These are phyloP conservation scores for Myanophis thanlyinensis DNA, from an alignment of 2,113 vertebrate genomes.

Conservation along the genomic window DNA sequence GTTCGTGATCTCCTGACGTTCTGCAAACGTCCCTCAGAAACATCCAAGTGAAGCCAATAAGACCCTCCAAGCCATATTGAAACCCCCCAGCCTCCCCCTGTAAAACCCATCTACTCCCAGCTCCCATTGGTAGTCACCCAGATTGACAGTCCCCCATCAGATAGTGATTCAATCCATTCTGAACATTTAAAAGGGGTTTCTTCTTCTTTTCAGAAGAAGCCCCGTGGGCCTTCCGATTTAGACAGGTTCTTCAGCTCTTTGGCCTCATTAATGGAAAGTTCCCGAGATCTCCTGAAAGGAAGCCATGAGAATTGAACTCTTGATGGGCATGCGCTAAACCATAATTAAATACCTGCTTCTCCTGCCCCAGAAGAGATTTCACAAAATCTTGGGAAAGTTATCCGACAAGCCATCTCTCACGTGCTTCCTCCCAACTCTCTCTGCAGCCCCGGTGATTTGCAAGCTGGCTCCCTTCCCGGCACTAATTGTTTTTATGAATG, in stretches of 20 bases:
- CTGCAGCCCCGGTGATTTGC: accelerated
- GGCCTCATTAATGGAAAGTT: neutral
- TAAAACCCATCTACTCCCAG: neutral
- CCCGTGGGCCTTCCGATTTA: neutral
- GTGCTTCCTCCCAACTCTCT: neutral
- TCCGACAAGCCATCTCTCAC: neutral
- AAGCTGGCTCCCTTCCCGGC: neutral
- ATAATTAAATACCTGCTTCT: neutral
- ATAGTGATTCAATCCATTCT: neutral
- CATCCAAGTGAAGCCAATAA: neutral
- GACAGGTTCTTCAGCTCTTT: neutral
- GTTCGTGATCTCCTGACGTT: neutral
- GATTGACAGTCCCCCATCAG: neutral
- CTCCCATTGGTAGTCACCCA: neutral
- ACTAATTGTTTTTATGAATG: neutral
- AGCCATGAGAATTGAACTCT: neutral
- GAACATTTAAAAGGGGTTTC: neutral
- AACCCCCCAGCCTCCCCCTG: neutral
- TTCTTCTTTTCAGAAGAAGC: neutral
- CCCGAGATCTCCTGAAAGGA: neutral
- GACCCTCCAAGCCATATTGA: neutral
- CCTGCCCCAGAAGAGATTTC: neutral
- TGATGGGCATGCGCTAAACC: neutral
- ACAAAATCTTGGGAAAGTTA: neutral
- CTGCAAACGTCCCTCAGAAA: neutral